Evolutionary conservation across 2,888 invertebrate genomes (phyloP), one percentile per base, ranked within the genome.

Genomic region (Cerastis rubricosa): DNA sequence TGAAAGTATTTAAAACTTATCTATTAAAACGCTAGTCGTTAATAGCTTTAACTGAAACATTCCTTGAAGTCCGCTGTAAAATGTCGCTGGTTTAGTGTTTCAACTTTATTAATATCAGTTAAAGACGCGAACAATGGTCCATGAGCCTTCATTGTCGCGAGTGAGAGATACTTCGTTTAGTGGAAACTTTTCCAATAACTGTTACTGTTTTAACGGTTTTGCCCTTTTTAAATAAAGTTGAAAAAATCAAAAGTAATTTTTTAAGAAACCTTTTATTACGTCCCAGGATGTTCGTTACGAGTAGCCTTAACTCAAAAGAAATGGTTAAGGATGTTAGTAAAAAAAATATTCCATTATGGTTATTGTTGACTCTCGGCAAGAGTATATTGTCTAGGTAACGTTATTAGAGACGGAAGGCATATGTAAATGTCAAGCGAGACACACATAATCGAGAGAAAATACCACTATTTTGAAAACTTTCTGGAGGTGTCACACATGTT

Each of bases 51-150:
- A 47, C 6, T 59, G n/a, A 40, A 69, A 59, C 51, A n/a, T 54
- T 54, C 2, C 29, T 25, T 59, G 43, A 77, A n/a, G 43, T 40
- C 12, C 17, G 29, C 40, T 35, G 45, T 66, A 40, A 45, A 68
- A 11, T 64, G 22, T n/a, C n/a, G 40, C 49, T 69, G 59, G 45
- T 59, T 66, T 66, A 54, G n/a, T 61, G 29, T n/a, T 35, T 61
- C 25, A 66, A 78, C 47, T 66, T 74, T 66, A 81, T 78, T 61
- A 61, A 75, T 61, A 66, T 61, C 43, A 45, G 65, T 74, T 74
- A 25, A 49, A 65, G 57, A 74, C 64, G 81, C 17, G 47, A 35
- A 80, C 47, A 72, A 49, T 47, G 45, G 57, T 14, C 17, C 25
- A 45, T 1, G 19, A 8, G 51, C 6, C 17, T 19, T n/a, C 43